These are phyloP conservation scores for Cyanocitta stelleri DNA, from an alignment of 2,113 vertebrate species.

Conservation along the genomic window DNA sequence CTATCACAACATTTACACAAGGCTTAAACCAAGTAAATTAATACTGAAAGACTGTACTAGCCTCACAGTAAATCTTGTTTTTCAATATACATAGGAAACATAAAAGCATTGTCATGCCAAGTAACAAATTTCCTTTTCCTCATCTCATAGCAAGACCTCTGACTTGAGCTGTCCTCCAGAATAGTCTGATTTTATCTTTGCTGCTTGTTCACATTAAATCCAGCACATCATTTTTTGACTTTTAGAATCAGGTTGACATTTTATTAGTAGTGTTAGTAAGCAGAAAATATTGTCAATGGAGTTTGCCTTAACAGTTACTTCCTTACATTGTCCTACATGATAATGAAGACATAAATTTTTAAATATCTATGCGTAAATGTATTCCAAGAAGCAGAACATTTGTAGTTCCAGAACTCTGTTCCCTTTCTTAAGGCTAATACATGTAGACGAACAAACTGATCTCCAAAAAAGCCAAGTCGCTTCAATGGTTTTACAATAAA, in stretches of 20 bases:
- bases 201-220: not conserved
- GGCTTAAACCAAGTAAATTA: not conserved
- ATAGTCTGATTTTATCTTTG: not conserved
- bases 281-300: not conserved
- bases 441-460: not conserved
- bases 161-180: not conserved
- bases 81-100: not conserved
- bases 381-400: not conserved
- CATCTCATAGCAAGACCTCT: not conserved
- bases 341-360: not conserved
- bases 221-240: not conserved
- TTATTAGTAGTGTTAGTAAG: not conserved
- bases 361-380: not conserved
- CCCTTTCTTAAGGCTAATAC: not conserved
- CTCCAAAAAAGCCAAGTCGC: not conserved
- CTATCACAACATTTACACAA: not conserved
- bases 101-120: not conserved
- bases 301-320: not conserved
- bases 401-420: not conserved
- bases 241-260: not conserved
- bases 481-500: not conserved
- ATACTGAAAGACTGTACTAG: not conserved
- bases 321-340: not conserved
- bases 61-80: not conserved
- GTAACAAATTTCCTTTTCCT: not conserved